phyloP scores from a whole-genome alignment of 2,113 vertebrate genomes.

The Tricholaema leucomelas region DNA sequence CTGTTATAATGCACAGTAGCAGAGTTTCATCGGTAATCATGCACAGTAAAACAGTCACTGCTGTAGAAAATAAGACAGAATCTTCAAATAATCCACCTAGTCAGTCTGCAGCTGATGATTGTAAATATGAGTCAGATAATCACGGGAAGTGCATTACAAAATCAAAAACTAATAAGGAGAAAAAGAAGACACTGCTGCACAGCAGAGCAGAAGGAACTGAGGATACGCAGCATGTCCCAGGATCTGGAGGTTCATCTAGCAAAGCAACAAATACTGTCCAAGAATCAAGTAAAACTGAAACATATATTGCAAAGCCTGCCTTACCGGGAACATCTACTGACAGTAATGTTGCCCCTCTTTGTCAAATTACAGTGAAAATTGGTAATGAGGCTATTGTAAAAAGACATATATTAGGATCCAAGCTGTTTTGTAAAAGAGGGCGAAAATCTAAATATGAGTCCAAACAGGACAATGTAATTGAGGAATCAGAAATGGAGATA shows the following conservation, averaged over 20 bases:
- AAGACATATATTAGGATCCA: slow-evolving; percentile 91
- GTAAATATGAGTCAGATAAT: slow-evolving; percentile 57
- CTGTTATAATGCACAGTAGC: slow-evolving; percentile 81
- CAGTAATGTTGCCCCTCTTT: slow-evolving; percentile 87
- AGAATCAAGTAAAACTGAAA: slow-evolving; percentile 86
- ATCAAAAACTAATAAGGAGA: slow-evolving; percentile 77
- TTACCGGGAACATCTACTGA: slow-evolving; percentile 90
- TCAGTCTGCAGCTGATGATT: slow-evolving; percentile 36
- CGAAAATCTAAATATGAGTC: slow-evolving; percentile 75
- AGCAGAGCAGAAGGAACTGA: slow-evolving; percentile 79
- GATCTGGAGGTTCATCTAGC: slow-evolving; percentile 67
- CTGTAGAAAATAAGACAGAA: slow-evolving; percentile 41
- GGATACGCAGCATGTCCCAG: slow-evolving; percentile 68
- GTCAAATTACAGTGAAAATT: slow-evolving; percentile 98
- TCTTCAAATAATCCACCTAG: not conserved
- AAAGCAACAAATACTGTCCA: slow-evolving; percentile 56
- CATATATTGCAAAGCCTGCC: slow-evolving; percentile 95
- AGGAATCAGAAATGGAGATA: slow-evolving; percentile 59
- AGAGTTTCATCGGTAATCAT: slow-evolving; percentile 79
- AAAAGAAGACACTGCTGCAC: slow-evolving; percentile 75
- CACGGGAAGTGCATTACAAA: slow-evolving; percentile 34
- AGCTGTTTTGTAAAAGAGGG: slow-evolving; percentile 88
- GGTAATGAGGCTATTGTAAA: slow-evolving; percentile 95
- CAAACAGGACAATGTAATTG: slow-evolving; percentile 55
- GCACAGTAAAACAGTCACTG: slow-evolving; percentile 73